Conservation (phyloP, 2,113 vertebrate species). For the Cynoglossus semilaevis region DNA sequence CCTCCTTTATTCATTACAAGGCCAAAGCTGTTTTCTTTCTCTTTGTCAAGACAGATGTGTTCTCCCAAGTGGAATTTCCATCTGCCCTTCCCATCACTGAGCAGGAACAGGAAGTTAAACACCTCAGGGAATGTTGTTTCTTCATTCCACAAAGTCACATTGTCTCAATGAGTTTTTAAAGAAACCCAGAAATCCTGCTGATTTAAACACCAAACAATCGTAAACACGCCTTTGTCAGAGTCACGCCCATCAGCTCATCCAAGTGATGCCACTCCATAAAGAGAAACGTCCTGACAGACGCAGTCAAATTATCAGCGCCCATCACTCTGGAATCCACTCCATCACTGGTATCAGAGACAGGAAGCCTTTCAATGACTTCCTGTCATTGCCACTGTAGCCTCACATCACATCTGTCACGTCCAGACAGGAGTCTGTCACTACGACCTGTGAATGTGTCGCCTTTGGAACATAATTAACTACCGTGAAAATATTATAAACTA, state of each 20-base stretch:
- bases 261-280: conserved; percentile 15
- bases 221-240: too few species aligned
- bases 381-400: conserved; percentile 53
- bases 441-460: too few species aligned
- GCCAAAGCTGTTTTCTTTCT: conserved; percentile 10
- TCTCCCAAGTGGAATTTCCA: conserved; percentile 32
- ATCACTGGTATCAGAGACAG: conserved; percentile 23
- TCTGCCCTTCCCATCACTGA: conserved; percentile 10
- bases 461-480: too few species aligned
- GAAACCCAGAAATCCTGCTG: not conserved
- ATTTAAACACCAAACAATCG: not conserved
- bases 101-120: conserved; percentile 5
- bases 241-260: conserved; percentile 5
- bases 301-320: conserved; percentile 56
- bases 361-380: conserved; percentile 57
- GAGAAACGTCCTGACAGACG: conserved; percentile 21
- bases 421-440: conserved; percentile 37
- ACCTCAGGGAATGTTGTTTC: conserved; percentile 10
- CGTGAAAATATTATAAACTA: too few species aligned
- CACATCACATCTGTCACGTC: conserved; percentile 59
- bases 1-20: conserved; percentile 19
- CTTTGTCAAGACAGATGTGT: conserved; percentile 35
- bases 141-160: not conserved
- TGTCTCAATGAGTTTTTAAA: not conserved
- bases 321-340: conserved; percentile 37